These are phyloP conservation scores for Istiophorus platypterus DNA, from an alignment of 2,113 vertebrate genomes.

Conservation along the genomic window DNA sequence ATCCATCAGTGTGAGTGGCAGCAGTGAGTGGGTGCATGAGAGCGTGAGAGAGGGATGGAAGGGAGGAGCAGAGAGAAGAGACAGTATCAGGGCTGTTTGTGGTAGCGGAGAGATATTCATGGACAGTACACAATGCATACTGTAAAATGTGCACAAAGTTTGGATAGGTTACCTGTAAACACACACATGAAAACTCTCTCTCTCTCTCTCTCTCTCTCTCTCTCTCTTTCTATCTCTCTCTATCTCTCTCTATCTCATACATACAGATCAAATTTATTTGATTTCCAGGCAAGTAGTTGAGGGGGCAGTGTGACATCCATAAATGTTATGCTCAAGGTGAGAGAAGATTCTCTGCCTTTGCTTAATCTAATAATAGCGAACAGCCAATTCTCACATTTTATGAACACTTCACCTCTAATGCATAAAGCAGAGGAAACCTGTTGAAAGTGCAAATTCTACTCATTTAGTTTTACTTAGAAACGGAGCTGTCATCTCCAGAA, in stretches of 20 bases:
- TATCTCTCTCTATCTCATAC: not conserved
- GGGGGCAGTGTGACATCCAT: constrained; percentile 38
- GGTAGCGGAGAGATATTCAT: constrained; percentile 34
- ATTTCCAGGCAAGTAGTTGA: constrained; percentile 34
- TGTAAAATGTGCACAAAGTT: constrained; percentile 35
- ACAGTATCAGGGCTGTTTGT: not conserved
- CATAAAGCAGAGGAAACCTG: constrained; percentile 19
- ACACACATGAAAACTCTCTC: not conserved
- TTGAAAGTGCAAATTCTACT: constrained; percentile 3
- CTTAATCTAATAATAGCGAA: constrained; percentile 52
- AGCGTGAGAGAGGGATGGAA: constrained; percentile 35
- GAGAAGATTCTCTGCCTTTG: constrained; percentile 41
- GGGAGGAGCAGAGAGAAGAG: constrained; percentile 44
- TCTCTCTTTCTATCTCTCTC: too few relatives aligned
- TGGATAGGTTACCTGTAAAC: constrained; percentile 5
- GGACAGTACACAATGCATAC: constrained; percentile 24
- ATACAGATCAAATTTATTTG: constrained; percentile 24
- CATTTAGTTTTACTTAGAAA: not conserved
- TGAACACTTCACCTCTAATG: not conserved
- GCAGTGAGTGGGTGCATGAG: constrained; percentile 57
- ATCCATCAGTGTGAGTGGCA: constrained; percentile 60
- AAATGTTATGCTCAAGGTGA: constrained; percentile 25
- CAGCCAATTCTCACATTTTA: constrained; percentile 33
- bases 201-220: too few relatives aligned
- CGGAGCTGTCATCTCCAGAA: not conserved